Base-by-base conservation (phyloP, 2,113 vertebrate species). In the Ardeotis arabs region DNA sequence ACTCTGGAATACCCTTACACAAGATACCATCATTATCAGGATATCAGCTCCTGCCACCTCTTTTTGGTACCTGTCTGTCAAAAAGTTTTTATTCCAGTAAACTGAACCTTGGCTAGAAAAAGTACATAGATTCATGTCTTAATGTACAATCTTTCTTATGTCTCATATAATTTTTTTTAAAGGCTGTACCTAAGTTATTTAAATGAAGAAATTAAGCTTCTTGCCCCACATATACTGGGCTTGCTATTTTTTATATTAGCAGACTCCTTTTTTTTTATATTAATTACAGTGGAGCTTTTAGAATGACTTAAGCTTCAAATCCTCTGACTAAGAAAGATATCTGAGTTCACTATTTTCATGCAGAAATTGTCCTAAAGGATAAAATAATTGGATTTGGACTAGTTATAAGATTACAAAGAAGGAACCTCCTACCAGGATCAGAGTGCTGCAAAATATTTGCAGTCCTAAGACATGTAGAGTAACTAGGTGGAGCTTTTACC, bases 371-470 rank as follows among this genome's bases (percentile, higher is more conserved):
- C 49, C 53, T n/a, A 47, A 17, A 12, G 76, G 69, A 90, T 47
- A 73, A 75, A 92, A 94, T 72, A 10, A 59, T 49, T 78, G 1
- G 33, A 70, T 84, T 89, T 90, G 59, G 35, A 83, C 81, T 95
- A 89, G 56, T 59, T 94, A 8, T n/a, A 77, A 84, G 44, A 78
- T 75, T 84, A 68, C 55, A 84, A 87, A 78, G 69, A 67, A 77
- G 60, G 79, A 95, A 87, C 69, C 37, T 92, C 80, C 80, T 87
- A 50, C 91, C 39, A 78, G 64, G 60, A 92, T 91, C 73, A 78
- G 56, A 60, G 44, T 37, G 44, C 77, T 64, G 89, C 68, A 92
- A 95, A 95, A 92, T 93, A 86, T 78, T 84, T 92, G 68, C 66
- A 64, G 95, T 96, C 91, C 80, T 84, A 67, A 74, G 52, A 78